Evolutionary conservation across 2,797 vertebrate species (phyloP).

Genomic region (Hydrophis major): DNA sequence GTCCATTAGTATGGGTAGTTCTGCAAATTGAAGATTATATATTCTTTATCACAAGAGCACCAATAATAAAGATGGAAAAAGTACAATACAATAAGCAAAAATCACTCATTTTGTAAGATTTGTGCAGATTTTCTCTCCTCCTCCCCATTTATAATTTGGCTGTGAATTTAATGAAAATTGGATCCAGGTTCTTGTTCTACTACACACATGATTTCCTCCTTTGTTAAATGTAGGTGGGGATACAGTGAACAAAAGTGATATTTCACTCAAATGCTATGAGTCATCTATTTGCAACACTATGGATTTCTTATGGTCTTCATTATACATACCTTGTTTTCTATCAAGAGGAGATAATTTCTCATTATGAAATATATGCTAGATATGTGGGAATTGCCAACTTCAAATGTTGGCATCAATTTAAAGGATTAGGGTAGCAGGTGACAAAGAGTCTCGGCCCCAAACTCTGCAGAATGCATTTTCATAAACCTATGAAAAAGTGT

Average conservation of each 20-base stretch:
- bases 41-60: not conserved
- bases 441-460: not conserved
- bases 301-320: not conserved
- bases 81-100: not conserved
- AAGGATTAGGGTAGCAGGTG: not conserved
- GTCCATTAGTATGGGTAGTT: not conserved
- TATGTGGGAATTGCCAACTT: not conserved
- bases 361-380: not conserved
- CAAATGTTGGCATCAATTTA: not conserved
- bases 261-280: not conserved
- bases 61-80: not conserved
- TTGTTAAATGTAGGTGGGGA: not conserved
- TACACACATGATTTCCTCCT: not conserved
- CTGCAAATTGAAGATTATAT: not conserved
- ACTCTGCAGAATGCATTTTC: not conserved
- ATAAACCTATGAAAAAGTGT: not conserved
- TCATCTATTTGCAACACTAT: not conserved
- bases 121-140: not conserved
- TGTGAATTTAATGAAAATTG: not conserved
- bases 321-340: not conserved
- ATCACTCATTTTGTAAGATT: not conserved
- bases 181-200: conserved; percentile 8
- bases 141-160: not conserved
- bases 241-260: not conserved
- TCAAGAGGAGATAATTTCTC: not conserved